Percentiles rank a stretch among this genome's conserved stretches.
Evolutionary conservation across 2,113 vertebrate genomes (phyloP).

Genomic region (Lagopus leucura): DNA sequence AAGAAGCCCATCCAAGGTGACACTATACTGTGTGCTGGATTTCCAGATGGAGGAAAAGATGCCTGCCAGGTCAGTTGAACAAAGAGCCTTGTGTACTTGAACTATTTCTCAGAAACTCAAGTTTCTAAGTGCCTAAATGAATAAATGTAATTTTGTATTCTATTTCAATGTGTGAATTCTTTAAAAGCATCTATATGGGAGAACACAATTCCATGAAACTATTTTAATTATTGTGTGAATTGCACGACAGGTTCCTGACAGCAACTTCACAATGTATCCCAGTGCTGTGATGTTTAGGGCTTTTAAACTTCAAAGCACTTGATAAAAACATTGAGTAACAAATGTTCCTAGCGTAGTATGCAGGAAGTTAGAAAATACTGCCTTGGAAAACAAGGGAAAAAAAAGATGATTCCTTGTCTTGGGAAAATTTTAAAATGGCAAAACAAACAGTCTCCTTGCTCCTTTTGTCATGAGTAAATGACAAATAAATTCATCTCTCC

Average conservation of each 20-base stretch:
- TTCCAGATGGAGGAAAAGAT: constrained; percentile 85
- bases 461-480: not conserved
- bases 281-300: not conserved
- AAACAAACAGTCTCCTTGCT: not conserved
- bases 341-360: not conserved
- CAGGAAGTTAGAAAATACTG: not conserved
- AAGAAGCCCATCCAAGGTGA: constrained; percentile 59
- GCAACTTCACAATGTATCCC: not conserved
- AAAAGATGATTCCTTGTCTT: not conserved
- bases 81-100: not conserved
- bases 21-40: constrained; percentile 87
- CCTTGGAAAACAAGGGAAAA: not conserved
- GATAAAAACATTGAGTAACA: not conserved
- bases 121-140: not conserved
- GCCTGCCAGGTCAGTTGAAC: constrained; percentile 85
- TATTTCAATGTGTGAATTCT: not conserved
- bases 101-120: not conserved
- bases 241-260: not conserved
- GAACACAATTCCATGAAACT: not conserved
- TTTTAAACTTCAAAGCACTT: not conserved
- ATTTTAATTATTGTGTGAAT: not conserved
- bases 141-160: not conserved
- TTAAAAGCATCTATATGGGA: not conserved
- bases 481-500: not conserved
- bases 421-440: not conserved